Base-by-base conservation (phyloP, 2,113 vertebrate species). In the Egretta garzetta region DNA sequence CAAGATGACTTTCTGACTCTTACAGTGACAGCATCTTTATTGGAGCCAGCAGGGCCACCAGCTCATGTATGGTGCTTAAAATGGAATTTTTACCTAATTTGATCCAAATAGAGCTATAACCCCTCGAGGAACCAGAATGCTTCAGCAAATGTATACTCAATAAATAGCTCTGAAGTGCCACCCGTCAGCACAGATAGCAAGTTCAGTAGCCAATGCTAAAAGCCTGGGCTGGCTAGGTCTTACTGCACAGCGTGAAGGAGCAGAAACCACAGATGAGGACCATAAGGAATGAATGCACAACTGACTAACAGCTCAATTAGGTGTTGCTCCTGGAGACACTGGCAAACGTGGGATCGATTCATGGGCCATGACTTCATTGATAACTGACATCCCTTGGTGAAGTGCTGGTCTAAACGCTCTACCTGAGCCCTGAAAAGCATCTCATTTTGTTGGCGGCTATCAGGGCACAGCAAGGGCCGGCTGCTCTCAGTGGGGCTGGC, bases 401-500 rank as follows among this genome's bases (percentile, higher is more conserved):
- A 60, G 19, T 8, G 9, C 23, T 72, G 35, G 70, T n/a, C 32
- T 67, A 81, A 84, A 37, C 20, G 21, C 8, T 66, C 75, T 52
- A 8, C 35, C 22, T 59, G 37, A 63, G 11, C 21, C 12, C 12
- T 43, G 55, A 23, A 55, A 74, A 68, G 6, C 9, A 21, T 10
- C 50, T 58, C 0, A 3, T 75, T 91, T 71, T 50, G 4, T 47
- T 66, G 6, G 0, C 28, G 28, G 19, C 64, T 82, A 23, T 27
- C 17, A 24, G 43, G 37, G 14, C 3, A 2, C 7, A 6, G 14
- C 3, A 7, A 80, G 16, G 43, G 22, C 30, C 2, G 5, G 23
- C 8, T 79, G 23, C n/a, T 72, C 28, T 75, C 8, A 1, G 23
- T 39, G 52, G 50, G 24, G 41, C 30, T 74, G 26, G 58, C 32